Base-by-base conservation (phyloP, 92 coral and sea anemone species). In the Phenganax stokvisi region DNA sequence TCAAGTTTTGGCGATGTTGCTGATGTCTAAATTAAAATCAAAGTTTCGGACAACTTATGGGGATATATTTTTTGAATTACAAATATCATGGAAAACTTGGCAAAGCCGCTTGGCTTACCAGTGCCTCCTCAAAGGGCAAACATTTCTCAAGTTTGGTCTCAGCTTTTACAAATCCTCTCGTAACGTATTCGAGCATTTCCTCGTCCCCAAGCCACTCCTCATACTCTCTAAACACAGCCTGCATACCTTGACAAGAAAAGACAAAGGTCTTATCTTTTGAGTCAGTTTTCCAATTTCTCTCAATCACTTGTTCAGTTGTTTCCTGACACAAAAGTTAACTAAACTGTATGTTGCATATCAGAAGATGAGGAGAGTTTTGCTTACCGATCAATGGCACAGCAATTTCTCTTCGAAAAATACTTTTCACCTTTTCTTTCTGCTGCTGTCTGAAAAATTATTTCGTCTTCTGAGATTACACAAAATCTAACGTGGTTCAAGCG, bases 141-240 rank as follows among this genome's bases (percentile, higher is more conserved):
- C 93, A 89, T 64, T 90, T 92, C 57, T 94, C 97, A 12, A 94
- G 86, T 67, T 92, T 94, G 0, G 92, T 83, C 44, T 87, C 84
- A 12, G 98, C 98, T 59, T 86, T 94, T n/a, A 84, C 87, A 56
- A 88, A 90, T 3, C 86, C 91, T 72, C 89, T 89, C 81, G 47
- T 86, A 7, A 90, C 89, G 10, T 89, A 76, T 20, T 87, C 88
- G 61, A 97, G 96, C 12, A 94, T 81, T 0, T 90, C 91, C 27
- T 88, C 91, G 13, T 91, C 91, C 25, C 88, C 98, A n/a, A 94
- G 65, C 98, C 98, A 94, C 87, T 90, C 91, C 70, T 92, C 97
- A 85, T 90, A 94, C 52, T 92, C 93, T 47, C 93, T 82, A 75
- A 91, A 87, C 11, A 96, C 89, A 47, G 80, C 92, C 84, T 92